Evolutionary conservation across 2,888 invertebrate genomes (phyloP).

Genomic region (Xylota sylvarum): DNA sequence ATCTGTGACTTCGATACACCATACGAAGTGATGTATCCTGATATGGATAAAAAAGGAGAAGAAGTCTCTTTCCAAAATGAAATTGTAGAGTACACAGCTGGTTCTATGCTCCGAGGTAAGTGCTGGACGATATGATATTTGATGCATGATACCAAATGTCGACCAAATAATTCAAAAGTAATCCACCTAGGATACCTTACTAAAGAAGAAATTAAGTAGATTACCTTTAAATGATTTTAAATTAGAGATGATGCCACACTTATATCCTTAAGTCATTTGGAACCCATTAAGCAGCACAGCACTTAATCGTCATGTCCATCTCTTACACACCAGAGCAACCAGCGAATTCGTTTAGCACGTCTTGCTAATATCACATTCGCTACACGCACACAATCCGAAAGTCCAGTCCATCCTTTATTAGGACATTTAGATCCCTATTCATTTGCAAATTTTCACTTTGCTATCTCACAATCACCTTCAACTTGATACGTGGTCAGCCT

Average conservation of each 20-base stretch:
- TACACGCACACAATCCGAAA: conserved; percentile 20
- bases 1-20: too few relatives aligned
- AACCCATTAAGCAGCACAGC: background rate
- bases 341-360: background rate
- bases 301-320: background rate
- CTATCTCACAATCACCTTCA: conserved; percentile 55
- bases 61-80: too few relatives aligned
- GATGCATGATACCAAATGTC: too few relatives aligned
- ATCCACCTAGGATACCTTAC: too few relatives aligned
- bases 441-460: conserved; percentile 69
- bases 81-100: too few relatives aligned
- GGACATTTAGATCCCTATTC: conserved; percentile 34
- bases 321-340: background rate
- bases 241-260: background rate
- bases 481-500: conserved; percentile 62
- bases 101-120: too few relatives aligned
- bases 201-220: too few relatives aligned
- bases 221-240: too few relatives aligned
- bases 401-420: conserved; percentile 7
- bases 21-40: too few relatives aligned
- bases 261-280: background rate
- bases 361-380: conserved; percentile 13
- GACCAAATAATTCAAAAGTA: too few relatives aligned
- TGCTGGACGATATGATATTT: too few relatives aligned
- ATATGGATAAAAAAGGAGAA: too few relatives aligned